Evolutionary conservation across 2,888 invertebrate species (phyloP).

Genomic region (Platycnemis pennipes): DNA sequence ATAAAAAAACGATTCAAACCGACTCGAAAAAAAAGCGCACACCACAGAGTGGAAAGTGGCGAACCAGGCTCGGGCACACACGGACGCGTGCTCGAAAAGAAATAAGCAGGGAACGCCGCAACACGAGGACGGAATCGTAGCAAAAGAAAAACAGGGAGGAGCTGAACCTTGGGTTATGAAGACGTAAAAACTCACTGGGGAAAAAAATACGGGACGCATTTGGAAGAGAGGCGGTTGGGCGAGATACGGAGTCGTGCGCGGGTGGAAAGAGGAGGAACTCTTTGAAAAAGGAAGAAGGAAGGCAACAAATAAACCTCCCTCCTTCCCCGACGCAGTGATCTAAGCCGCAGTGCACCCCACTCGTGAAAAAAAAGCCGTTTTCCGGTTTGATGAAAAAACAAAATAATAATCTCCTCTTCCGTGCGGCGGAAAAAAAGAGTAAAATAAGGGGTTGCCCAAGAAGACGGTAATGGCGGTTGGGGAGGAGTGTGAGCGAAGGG

Average conservation of each 20-base stretch:
- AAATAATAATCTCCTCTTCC: no score
- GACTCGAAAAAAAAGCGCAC: not conserved
- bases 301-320: no score
- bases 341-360: no score
- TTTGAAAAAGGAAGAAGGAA: no score
- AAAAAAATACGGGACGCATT: not conserved
- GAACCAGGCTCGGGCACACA: not conserved
- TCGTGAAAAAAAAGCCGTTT: no score
- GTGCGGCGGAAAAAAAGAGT: no score
- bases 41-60: not conserved
- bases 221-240: not conserved
- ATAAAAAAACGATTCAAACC: not conserved
- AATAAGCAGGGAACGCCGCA: not conserved
- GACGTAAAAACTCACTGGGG: not conserved
- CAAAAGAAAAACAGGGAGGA: not conserved
- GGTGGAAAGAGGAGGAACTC: no score
- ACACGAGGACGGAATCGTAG: not conserved
- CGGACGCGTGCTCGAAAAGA: not conserved
- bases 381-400: no score
- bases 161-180: not conserved
- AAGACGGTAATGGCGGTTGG: no score
- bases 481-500: no score
- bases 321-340: no score
- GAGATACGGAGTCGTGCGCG: not conserved
- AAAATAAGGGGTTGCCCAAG: no score